phyloP scores from a whole-genome alignment of 1,140 invertebrate genomes.

The Lanistes nyassanus region DNA sequence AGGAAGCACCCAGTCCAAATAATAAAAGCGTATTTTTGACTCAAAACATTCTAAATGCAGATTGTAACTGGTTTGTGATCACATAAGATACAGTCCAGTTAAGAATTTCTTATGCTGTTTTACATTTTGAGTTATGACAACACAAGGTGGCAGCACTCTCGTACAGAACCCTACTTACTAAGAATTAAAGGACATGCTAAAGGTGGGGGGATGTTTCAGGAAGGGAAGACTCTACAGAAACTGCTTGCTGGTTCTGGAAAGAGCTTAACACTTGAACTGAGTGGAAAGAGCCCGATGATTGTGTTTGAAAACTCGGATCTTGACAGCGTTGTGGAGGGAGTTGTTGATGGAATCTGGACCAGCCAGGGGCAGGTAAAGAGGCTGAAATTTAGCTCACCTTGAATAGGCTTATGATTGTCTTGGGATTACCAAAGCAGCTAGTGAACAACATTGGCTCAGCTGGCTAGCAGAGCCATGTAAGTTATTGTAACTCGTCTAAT shows the following conservation, averaged over 20 bases:
- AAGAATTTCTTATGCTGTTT: too few relatives aligned
- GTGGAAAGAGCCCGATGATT: constrained; percentile 69
- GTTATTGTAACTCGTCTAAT: too few relatives aligned
- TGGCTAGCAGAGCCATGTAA: neutral
- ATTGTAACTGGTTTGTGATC: too few relatives aligned
- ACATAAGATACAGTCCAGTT: too few relatives aligned
- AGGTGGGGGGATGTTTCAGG: constrained; percentile 51
- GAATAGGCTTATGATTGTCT: neutral
- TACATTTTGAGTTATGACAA: too few relatives aligned
- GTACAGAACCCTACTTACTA: too few relatives aligned
- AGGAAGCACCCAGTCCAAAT: too few relatives aligned
- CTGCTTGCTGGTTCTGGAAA: constrained; percentile 67
- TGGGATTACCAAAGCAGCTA: neutral
- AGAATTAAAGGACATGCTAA: too few relatives aligned
- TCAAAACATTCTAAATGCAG: too few relatives aligned
- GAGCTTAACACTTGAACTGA: constrained; percentile 66
- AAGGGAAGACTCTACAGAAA: constrained; percentile 63
- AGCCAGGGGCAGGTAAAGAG: constrained; percentile 70
- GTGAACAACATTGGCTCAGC: neutral
- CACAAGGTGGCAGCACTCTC: too few relatives aligned
- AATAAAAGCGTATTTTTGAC: too few relatives aligned
- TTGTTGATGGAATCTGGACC: constrained; percentile 71
- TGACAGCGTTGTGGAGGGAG: constrained; percentile 72
- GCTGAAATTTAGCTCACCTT: neutral
- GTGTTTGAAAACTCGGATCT: constrained; percentile 73